These are phyloP conservation scores for Meloe dianella DNA, from an alignment of 2,888 invertebrate genomes.

Conservation along the genomic window DNA sequence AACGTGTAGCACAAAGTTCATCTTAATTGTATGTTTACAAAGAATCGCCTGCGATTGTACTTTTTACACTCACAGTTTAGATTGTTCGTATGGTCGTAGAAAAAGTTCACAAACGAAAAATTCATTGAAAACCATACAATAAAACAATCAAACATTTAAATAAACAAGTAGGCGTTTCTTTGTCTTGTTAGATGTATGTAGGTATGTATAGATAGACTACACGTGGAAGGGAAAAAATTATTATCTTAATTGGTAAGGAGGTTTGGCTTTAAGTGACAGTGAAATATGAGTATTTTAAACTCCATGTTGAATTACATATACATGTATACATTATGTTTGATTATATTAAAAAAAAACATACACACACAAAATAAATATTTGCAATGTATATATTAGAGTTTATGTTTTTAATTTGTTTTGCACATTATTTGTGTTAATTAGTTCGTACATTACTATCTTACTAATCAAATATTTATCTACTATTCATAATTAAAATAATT, in stretches of 20 bases:
- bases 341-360: not conserved
- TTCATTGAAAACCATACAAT: slow-evolving; percentile 3
- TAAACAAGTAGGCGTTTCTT: slow-evolving; percentile 35
- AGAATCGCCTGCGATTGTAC: too few species aligned
- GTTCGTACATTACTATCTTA: slow-evolving; percentile 33
- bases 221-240: slow-evolving; percentile 32
- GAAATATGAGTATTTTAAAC: slow-evolving; percentile 43
- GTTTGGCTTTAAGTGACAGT: slow-evolving; percentile 40
- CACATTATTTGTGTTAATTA: slow-evolving; percentile 37
- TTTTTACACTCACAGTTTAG: too few species aligned
- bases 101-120: not conserved
- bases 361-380: slow-evolving; percentile 37
- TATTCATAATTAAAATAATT: slow-evolving; percentile 8
- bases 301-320: slow-evolving; percentile 40
- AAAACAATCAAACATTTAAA: slow-evolving; percentile 35
- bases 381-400: slow-evolving; percentile 37
- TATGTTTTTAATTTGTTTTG: slow-evolving; percentile 38
- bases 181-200: slow-evolving; percentile 17
- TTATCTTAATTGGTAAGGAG: slow-evolving; percentile 41
- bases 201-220: slow-evolving; percentile 19
- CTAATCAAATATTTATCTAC: slow-evolving; percentile 37
- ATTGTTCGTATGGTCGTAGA: too few species aligned
- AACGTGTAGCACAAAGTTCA: too few species aligned
- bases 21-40: too few species aligned
- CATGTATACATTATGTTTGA: slow-evolving; percentile 16